Percentiles rank a stretch among this genome's conserved stretches.
Evolutionary conservation across 2,797 vertebrate genomes (phyloP).

Genomic region (Danionella dracula): DNA sequence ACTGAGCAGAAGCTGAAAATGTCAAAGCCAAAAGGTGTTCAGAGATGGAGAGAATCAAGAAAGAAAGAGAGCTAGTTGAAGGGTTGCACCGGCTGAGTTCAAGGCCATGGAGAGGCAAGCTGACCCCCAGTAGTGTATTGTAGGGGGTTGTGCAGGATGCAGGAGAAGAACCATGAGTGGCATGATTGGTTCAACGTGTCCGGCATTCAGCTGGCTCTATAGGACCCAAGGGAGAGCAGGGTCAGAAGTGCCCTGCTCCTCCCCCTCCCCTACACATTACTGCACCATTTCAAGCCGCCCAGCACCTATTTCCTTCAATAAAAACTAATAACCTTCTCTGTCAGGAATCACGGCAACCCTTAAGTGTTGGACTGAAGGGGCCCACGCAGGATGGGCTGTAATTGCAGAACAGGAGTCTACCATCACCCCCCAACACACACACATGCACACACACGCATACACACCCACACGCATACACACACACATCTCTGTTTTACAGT

Average conservation of each 20-base stretch:
- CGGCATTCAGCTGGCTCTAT: constrained; percentile 61
- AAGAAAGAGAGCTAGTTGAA: constrained; percentile 25
- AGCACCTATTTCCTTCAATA: constrained; percentile 83
- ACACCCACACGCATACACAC: constrained; percentile 12
- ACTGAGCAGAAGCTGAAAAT: constrained; percentile 35
- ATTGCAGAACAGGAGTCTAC: constrained; percentile 69
- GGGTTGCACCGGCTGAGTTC: constrained; percentile 53
- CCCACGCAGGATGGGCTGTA: constrained; percentile 70
- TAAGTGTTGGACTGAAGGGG: constrained; percentile 59
- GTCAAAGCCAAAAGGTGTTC: constrained; percentile 35
- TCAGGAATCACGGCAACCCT: constrained; percentile 73
- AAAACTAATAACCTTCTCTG: constrained; percentile 81
- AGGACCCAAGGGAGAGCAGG: constrained; percentile 68
- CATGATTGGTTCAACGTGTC: constrained; percentile 54
- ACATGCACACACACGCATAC: not conserved
- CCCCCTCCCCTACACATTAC: constrained; percentile 58
- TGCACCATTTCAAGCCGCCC: constrained; percentile 76
- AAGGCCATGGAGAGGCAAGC: constrained; percentile 51
- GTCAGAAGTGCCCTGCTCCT: constrained; percentile 62
- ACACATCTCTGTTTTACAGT: constrained; percentile 43
- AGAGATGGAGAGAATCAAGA: not conserved
- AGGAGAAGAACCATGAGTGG: not conserved
- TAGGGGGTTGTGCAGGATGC: not conserved
- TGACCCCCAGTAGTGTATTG: constrained; percentile 42
- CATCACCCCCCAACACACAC: constrained; percentile 23